Conservation (phyloP, 2,888 invertebrate species). For the Amphipyra tragopoginis region DNA sequence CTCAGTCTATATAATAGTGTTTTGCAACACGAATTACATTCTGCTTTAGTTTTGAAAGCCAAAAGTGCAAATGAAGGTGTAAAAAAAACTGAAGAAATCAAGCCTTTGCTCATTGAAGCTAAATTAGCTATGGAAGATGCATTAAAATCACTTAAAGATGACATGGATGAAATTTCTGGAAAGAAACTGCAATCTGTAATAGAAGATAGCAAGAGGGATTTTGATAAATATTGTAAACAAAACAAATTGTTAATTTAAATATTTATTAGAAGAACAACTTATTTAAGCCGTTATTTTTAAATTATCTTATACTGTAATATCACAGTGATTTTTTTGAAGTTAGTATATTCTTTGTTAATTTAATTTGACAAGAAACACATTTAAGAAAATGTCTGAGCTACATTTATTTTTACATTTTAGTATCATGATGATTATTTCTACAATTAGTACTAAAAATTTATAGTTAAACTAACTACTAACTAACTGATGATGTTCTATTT, state of each 20-base stretch:
- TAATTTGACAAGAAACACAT: neutral
- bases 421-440: too few species aligned
- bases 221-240: constrained; percentile 84
- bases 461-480: too few species aligned
- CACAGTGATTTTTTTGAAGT: constrained; percentile 68
- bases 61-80: constrained; percentile 77
- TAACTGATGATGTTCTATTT: too few species aligned
- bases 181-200: constrained; percentile 87
- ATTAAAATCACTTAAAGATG: constrained; percentile 84
- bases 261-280: constrained; percentile 18
- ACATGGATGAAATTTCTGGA: constrained; percentile 88
- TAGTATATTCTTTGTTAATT: constrained; percentile 25
- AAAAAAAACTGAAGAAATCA: constrained; percentile 77
- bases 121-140: constrained; percentile 82
- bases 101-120: constrained; percentile 83
- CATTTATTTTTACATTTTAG: too few species aligned
- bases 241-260: constrained; percentile 65
- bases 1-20: constrained; percentile 94
- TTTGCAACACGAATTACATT: constrained; percentile 92
- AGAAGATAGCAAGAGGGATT: constrained; percentile 82
- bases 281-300: neutral
- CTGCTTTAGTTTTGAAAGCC: constrained; percentile 87
- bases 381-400: too few species aligned
- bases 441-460: too few species aligned
- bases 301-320: constrained; percentile 65